Base-by-base conservation (phyloP, 2,888 invertebrate species). In the Danaus chrysippus region DNA sequence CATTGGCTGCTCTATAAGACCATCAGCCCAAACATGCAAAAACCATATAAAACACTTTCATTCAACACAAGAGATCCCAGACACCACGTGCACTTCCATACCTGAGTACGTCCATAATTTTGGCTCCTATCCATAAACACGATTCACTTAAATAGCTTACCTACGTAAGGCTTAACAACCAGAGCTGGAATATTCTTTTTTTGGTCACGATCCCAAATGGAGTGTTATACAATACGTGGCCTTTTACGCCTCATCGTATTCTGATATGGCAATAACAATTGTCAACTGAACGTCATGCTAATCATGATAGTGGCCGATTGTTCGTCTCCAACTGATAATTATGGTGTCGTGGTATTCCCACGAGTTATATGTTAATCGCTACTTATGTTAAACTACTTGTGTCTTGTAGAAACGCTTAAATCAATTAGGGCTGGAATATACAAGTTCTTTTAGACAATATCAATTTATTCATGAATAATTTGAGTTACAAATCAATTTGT, bases 41-140 rank as follows among this genome's bases (percentile, higher is more conserved):
- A 49, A 49, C 49, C 49, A 49, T 49, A 49, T 49, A 49, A 49
- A 49, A 49, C 17, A 10, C 49, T 49, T 49, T 49, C 49, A 49
- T 49, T 49, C 10, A 49, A 49, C 17, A 15, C 49, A 49, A 17
- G 49, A 49, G 69, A 68, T 55, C 56, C 60, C 74, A 82, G 83
- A 82, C 80, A 77, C 79, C 86, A 86, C 87, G 86, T 86, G 87
- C 82, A 82, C 75, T 79, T 71, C 88, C 87, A 75, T 87, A 85
- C 76, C 69, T 68, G 82, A 71, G 44, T 60, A 72, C 73, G 70
- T 73, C 87, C 88, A 87, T 87, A 87, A 83, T 82, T 88, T 87
- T 86, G 87, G 87, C 77, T 76, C 76, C 86, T 73, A 84, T 81
- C 86, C 87, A 84, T 86, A 86, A 73, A 70, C 77, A 17, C 17